Evolutionary conservation across 2,113 vertebrate genomes (phyloP), one percentile per base, ranked within the genome.

Genomic region (Urocolius indicus): DNA sequence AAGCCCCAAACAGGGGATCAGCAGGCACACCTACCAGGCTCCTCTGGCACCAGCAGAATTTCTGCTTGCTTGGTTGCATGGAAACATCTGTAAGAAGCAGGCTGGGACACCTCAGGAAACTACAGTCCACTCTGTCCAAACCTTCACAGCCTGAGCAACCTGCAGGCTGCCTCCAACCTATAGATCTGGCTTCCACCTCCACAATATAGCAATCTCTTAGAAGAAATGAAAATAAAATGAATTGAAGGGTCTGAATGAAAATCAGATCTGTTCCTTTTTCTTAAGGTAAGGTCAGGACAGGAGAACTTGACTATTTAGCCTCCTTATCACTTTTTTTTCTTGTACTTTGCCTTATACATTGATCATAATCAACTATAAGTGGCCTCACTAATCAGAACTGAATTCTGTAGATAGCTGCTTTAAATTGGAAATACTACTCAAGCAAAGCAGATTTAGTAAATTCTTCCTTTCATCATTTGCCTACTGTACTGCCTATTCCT

Each of bases 161-260:
- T 76, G 74, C 5, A 71, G 30, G 49, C 61, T 20, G 22, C 51
- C 13, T 32, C 18, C 61, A 34, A 72, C 32, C 43, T 61, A n/a
- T 2, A 69, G 27, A 21, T 38, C 55, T 2, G 36, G 49, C 58
- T 43, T 61, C 7, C 7, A 14, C 55, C 57, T 71, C 71, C 55
- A 57, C 8, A 72, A 83, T 91, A 61, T 5, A 72, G 16, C 14
- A 43, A 11, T 26, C 20, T 29, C 49, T 36, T 26, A 30, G 43
- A 96, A 96, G 18, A 82, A 77, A 96, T 75, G 6, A 72, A 89
- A 84, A 90, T 54, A 29, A 93, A 78, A 81, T 75, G 16, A 79
- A 84, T 24, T 75, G 16, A 77, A 89, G 30, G 49, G 17, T 57
- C 45, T 78, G 55, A 87, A 51, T 57, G 52, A 90, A 66, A 89